Base-by-base conservation (phyloP, 2,797 vertebrate species). In the Oryzias sinensis region DNA sequence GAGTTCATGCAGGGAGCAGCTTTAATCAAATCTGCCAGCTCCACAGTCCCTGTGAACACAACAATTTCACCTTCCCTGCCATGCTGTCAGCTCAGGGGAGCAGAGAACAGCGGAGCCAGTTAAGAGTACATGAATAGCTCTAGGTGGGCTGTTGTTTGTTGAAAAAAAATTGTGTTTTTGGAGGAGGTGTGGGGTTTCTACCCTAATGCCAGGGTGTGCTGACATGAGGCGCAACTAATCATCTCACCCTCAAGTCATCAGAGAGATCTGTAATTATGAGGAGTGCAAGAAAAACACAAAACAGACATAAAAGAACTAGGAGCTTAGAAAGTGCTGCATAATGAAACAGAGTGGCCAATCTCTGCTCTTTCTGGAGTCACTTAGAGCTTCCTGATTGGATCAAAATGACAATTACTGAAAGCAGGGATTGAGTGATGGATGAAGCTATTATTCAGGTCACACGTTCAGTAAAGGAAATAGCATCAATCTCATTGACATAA, bases 1-100 rank as follows among this genome's bases (percentile, higher is more conserved):
- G 69, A 56, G 68, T 84, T 86, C 74, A 68, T 52, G 40, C 61
- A 54, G 70, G 59, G 63, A 68, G 49, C 63, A 72, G 61, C 65
- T 76, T 77, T 83, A 81, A 75, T 55, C 70, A 67, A 52, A 70
- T 82, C 83, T 88, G 89, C 68, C 79, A 79, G 51, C 60, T 70
- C 22, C 17, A 25, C 50, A 15, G 22, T 60, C 68, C 59, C 33
- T 54, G 43, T 11, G 60, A 64, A 76, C 59, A 43, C 64, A 67
- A 37, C 45, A 20, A 56, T 40, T 69, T 79, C 66, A 80, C 76
- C 72, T 81, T 69, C 58, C 62, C 81, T 80, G 76, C 50, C 65
- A 64, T 16, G 53, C 63, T 71, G 62, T 72, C 62, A 67, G 58
- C 17, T 49, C 42, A 1, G 20, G 17, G 33, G 45, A 55, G 59